Base-by-base conservation (phyloP, 2,888 invertebrate species). In the Isoperla grammatica region DNA sequence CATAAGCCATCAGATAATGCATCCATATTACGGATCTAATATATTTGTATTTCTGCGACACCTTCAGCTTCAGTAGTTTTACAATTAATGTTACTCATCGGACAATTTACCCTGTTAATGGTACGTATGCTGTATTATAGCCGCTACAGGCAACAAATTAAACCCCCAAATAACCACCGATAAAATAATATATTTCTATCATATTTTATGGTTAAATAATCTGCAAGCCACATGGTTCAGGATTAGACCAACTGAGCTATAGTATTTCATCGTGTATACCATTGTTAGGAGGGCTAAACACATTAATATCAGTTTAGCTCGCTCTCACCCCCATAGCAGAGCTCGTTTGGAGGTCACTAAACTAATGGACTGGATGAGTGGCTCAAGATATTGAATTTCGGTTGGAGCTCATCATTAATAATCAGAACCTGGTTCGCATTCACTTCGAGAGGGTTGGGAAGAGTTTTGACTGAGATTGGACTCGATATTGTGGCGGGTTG, bases 331-430 rank as follows among this genome's bases (percentile, higher is more conserved):
- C 37, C 37, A 19, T 15, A 17, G 15, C 17, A 8, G 43, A n/a
- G 8, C 9, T 42, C 42, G 50, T n/a, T 29, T 50, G 29, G 35
- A 35, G 37, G n/a, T 9, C 9, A 50, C 35, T 29, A 50, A 50
- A 50, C 37, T 50, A 50, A 50, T 50, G 50, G 29, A 50, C 35
- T 50, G 50, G 50, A 29, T 50, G 15, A n/a, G n/a, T n/a, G n/a
- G n/a, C n/a, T n/a, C 6, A 50, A 50, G 50, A 50, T 50, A 50
- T 50, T 50, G 50, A 50, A 50, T 50, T 50, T 50, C 29, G 37
- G 35, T 50, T 13, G 50, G 37, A 50, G 37, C 50, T 50, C 13
- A 29, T 50, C 50, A 50, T 50, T 50, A 50, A 50, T 50, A 50
- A 50, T 29, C 37, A 37, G 29, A 50, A 50, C n/a, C n/a, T n/a